Evolutionary conservation across 1,140 invertebrate genomes (phyloP).

Genomic region (Potamilus streckersoni): DNA sequence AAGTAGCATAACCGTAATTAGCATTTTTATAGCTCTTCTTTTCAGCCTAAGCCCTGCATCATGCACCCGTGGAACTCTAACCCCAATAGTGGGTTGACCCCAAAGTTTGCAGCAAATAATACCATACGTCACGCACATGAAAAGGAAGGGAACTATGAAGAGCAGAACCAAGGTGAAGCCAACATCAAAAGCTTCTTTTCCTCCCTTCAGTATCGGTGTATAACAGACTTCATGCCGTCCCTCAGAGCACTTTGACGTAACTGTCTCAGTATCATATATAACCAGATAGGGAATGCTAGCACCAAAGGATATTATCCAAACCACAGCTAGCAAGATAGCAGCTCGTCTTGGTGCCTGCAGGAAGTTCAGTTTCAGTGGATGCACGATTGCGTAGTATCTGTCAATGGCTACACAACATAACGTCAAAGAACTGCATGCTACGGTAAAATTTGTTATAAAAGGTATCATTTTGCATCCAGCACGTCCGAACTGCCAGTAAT

Average conservation of each 20-base stretch:
- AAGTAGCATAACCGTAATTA: constrained; percentile 54
- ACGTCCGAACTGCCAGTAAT: constrained; percentile 45
- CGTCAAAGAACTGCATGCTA: constrained; percentile 49
- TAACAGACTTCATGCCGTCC: constrained; percentile 21
- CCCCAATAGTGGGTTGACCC: constrained; percentile 32
- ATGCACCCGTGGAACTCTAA: constrained; percentile 2
- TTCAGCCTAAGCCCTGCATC: constrained; percentile 38
- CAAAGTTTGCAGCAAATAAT: constrained; percentile 47
- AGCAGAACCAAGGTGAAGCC: constrained; percentile 43
- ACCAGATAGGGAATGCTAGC: constrained; percentile 37
- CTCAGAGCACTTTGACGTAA: constrained; percentile 12
- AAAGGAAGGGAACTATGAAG: constrained; percentile 36
- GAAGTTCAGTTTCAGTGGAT: constrained; percentile 77
- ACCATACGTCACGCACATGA: constrained; percentile 40
- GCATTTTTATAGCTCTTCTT: constrained; percentile 56
- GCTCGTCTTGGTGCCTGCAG: constrained; percentile 72
- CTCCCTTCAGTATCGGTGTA: constrained; percentile 12
- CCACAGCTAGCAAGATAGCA: constrained; percentile 84
- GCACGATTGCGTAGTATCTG: constrained; percentile 53
- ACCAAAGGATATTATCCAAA: constrained; percentile 89
- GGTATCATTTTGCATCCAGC: constrained; percentile 50
- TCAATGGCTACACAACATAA: constrained; percentile 58
- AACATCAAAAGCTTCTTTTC: constrained; percentile 24
- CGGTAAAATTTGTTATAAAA: constrained; percentile 43
- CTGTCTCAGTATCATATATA: constrained; percentile 34